Conservation (phyloP, 2,113 vertebrate species). For the Recurvirostra avosetta region DNA sequence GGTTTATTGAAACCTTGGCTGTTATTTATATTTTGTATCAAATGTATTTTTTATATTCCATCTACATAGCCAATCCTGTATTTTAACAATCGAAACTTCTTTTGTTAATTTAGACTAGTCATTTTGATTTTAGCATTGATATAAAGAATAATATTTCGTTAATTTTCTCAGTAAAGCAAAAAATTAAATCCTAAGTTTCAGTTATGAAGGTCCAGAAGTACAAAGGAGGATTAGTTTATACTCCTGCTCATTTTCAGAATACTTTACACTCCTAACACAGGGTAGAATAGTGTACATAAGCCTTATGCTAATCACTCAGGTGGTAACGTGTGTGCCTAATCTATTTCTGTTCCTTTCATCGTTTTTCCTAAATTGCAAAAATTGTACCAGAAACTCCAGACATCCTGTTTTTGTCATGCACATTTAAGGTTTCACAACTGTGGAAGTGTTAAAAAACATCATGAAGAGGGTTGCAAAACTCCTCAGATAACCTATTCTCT, state of each 20-base stretch:
- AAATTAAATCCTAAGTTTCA: not conserved
- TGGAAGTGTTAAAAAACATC: not conserved
- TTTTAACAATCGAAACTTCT: not conserved
- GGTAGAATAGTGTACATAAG: not conserved
- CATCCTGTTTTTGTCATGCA: not conserved
- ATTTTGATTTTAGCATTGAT: not conserved
- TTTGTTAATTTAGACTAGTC: not conserved
- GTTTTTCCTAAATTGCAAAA: not conserved
- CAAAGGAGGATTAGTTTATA: not conserved
- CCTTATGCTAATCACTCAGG: not conserved
- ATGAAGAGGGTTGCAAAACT: not conserved
- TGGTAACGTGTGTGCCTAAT: rapidly evolving
- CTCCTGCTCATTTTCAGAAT: not conserved
- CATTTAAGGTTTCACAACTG: not conserved
- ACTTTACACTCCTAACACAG: not conserved
- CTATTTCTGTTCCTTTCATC: not conserved
- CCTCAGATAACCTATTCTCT: not conserved
- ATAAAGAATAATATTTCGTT: not conserved
- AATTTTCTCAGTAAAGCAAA: not conserved
- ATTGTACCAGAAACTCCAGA: not conserved
- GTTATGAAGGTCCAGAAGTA: not conserved
- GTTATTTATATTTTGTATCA: not conserved
- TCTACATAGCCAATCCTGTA: not conserved
- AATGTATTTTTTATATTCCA: not conserved
- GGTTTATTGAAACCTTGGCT: not conserved